Conservation (phyloP, 1,140 invertebrate species). For the Drosophila bifasciata region DNA sequence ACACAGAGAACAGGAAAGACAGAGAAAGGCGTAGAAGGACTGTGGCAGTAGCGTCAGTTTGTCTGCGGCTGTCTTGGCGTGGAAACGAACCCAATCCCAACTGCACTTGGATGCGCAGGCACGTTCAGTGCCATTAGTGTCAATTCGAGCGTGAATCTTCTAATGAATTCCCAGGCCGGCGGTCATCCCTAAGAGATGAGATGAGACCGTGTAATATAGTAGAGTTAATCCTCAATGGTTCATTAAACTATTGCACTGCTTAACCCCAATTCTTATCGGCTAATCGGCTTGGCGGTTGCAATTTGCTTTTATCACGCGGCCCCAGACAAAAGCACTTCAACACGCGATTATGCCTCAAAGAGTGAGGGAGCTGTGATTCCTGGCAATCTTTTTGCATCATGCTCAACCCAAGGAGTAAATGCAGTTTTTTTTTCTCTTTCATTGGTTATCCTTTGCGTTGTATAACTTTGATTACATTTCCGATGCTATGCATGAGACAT, state of each 20-base stretch:
- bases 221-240: slow-evolving; percentile 38
- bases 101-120: slow-evolving; percentile 50
- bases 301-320: slow-evolving; percentile 43
- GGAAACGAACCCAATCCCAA: background rate
- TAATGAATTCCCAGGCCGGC: slow-evolving; percentile 36
- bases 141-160: slow-evolving; percentile 35
- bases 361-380: slow-evolving; percentile 14
- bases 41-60: slow-evolving; percentile 30
- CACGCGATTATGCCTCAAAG: slow-evolving; percentile 28
- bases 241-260: slow-evolving; percentile 58
- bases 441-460: slow-evolving; percentile 13
- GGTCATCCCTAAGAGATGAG: slow-evolving; percentile 31
- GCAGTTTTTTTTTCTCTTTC: slow-evolving; percentile 8
- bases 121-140: slow-evolving; percentile 60
- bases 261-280: slow-evolving; percentile 28
- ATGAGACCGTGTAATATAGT: too few species aligned
- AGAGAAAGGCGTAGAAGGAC: background rate
- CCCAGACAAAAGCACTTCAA: slow-evolving; percentile 43
- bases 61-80: slow-evolving; percentile 30
- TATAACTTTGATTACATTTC: slow-evolving; percentile 50
- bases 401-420: slow-evolving; percentile 14
- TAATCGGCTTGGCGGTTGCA: slow-evolving; percentile 33
- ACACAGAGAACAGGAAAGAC: too few species aligned
- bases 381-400: slow-evolving; percentile 34
- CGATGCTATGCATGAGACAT: slow-evolving; percentile 21